Evolutionary conservation across 1,140 invertebrate species (phyloP), one percentile per base, ranked within the genome.

Genomic region (Nebria ingens): DNA sequence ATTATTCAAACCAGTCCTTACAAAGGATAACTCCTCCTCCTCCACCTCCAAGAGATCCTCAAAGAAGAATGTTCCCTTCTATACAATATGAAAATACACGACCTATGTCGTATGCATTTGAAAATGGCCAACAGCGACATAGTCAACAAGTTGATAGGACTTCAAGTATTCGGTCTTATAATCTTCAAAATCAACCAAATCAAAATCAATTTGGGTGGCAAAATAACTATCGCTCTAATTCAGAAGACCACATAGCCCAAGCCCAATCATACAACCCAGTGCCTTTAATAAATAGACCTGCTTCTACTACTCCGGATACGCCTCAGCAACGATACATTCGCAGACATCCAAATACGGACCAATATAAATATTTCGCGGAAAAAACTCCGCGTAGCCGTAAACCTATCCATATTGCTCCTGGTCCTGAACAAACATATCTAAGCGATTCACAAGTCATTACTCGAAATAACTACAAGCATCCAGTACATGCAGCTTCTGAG

Each of bases 1-100:
- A 45, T 45, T 6, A 11, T 11, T 17, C 40, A 6, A 45, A 45
- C 17, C 58, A 68, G 66, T 45, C 40, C 17, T 17, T 45, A 17
- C 6, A 45, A 11, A 45, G 15, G 17, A 45, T 45, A 55, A 62
- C 75, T 25, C 81, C 81, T 11, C 85, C 84, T 0, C 79, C 79
- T n/a, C 84, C 83, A 34, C 84, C 85, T 1, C 85, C 85, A 21
- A 69, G 83, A 60, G 83, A 85, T 69, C 83, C 81, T 19, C 76
- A 80, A 58, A 68, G 81, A 62, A 76, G 73, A 69, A 68, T 76
- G 2, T 62, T 76, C 38, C 69, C 74, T 55, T 71, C 71, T 63
- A 56, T 76, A 61, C 71, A 77, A 51, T 74, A 74, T 59, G 76
- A 78, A 57, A 73, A 66, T 71, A 58, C 63, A 54, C 67, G 73